Conservation (phyloP, 2,888 invertebrate genomes). For the Eupithecia vulgata region DNA sequence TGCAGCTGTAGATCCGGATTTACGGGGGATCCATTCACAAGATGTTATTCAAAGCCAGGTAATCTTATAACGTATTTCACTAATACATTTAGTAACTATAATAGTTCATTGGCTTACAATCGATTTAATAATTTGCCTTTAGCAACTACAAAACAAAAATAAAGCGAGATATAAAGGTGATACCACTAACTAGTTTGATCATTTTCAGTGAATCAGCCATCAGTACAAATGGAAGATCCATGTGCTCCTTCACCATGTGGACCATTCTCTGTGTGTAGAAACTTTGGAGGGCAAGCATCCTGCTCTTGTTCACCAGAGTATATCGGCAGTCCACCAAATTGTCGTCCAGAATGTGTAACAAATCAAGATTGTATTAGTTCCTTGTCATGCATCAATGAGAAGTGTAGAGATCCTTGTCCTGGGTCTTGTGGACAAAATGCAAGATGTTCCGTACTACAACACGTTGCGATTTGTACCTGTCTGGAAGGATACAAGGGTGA, state of each 20-base stretch:
- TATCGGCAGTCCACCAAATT: conserved; percentile 87
- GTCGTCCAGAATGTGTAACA: conserved; percentile 87
- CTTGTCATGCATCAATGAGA: conserved; percentile 86
- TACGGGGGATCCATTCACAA: conserved; percentile 87
- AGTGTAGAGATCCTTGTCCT: conserved; percentile 87
- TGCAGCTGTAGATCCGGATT: conserved; percentile 86
- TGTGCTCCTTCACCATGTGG: conserved; percentile 88
- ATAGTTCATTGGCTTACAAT: not conserved
- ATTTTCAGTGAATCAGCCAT: conserved; percentile 66
- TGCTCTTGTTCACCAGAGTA: conserved; percentile 85
- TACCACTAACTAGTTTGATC: conserved; percentile 18
- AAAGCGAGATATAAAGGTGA: not conserved
- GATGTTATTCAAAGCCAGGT: conserved; percentile 85
- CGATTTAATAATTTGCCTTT: not conserved
- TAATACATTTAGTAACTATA: not conserved
- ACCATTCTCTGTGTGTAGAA: conserved; percentile 84
- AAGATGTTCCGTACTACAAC: conserved; percentile 84
- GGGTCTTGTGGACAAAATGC: conserved; percentile 87
- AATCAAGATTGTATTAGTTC: conserved; percentile 87
- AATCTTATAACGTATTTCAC: conserved; percentile 35
- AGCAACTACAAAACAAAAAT: not conserved
- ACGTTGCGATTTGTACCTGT: conserved; percentile 86
- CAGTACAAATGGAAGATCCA: conserved; percentile 80
- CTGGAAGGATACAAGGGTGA: conserved; percentile 84
- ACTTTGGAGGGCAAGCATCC: conserved; percentile 82